These are phyloP conservation scores for Megamerina dolium DNA, from an alignment of 2,888 invertebrate species.

Conservation along the genomic window DNA sequence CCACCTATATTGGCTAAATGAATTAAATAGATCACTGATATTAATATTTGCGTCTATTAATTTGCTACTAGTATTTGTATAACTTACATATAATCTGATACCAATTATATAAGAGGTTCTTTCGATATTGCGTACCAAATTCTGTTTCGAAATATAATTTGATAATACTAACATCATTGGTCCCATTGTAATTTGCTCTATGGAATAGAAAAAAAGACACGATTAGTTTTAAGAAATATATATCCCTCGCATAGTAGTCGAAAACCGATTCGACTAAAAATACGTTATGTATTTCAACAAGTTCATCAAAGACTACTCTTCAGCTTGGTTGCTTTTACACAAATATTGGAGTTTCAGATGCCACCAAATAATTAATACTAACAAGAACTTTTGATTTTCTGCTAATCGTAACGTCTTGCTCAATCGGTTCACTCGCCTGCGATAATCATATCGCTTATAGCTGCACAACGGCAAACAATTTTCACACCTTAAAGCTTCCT, in stretches of 20 bases:
- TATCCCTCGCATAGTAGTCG: too few relatives aligned
- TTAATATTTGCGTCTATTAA: not conserved
- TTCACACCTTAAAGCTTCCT: constrained; percentile 23
- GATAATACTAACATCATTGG: constrained; percentile 20
- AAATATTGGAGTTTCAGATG: not conserved
- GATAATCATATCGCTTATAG: constrained; percentile 26
- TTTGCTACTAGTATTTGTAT: not conserved
- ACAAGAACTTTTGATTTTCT: constrained; percentile 17
- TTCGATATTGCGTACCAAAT: constrained; percentile 25
- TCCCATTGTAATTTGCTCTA: constrained; percentile 6
- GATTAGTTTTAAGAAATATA: too few relatives aligned
- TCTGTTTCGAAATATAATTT: constrained; percentile 25
- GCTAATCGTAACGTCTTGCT: not conserved
- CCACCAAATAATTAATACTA: constrained; percentile 14
- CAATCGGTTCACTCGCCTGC: constrained; percentile 18
- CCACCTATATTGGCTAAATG: constrained; percentile 38
- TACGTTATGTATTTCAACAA: too few relatives aligned
- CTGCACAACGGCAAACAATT: constrained; percentile 34
- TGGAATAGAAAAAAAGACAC: too few relatives aligned
- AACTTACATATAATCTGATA: constrained; percentile 37
- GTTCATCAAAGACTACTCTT: too few relatives aligned
- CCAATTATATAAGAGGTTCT: constrained; percentile 33
- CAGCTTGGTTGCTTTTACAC: not conserved
- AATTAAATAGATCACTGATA: not conserved
- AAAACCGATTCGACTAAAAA: too few relatives aligned